phyloP scores from a whole-genome alignment of 2,797 vertebrate species.

The Ara ararauna region DNA sequence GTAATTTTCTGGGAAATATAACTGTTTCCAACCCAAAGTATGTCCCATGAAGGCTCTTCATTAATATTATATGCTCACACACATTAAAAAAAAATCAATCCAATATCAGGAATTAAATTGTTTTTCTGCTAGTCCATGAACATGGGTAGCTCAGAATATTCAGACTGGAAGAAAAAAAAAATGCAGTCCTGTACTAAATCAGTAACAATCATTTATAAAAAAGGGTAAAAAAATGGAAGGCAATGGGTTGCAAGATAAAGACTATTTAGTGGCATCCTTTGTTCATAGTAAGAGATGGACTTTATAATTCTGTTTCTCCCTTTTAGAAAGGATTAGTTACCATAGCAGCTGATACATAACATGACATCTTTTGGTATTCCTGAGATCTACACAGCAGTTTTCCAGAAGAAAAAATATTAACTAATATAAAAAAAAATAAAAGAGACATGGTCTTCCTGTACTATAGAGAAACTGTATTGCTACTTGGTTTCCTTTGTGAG shows the following conservation, averaged over 20 bases:
- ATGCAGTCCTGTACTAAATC: not conserved
- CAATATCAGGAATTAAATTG: not conserved
- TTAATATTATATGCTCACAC: not conserved
- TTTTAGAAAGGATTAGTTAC: conserved; percentile 41
- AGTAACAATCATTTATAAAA: not conserved
- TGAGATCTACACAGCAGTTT: not conserved
- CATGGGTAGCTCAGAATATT: not conserved
- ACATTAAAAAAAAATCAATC: not conserved
- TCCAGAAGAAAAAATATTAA: conserved; percentile 7
- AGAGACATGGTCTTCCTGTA: not conserved
- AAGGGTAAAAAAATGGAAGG: not conserved
- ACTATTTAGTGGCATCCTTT: not conserved
- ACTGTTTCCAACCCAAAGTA: not conserved
- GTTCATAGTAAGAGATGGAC: not conserved
- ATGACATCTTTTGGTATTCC: not conserved
- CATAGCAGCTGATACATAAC: conserved; percentile 37
- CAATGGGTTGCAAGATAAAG: not conserved
- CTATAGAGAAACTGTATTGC: not conserved
- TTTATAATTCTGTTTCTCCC: not conserved
- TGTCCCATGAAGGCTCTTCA: not conserved
- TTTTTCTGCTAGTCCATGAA: not conserved
- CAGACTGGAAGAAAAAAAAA: not conserved
- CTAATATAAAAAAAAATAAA: not conserved
- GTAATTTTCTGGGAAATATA: not conserved
- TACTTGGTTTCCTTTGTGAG: not conserved